Evolutionary conservation across 2,888 invertebrate genomes (phyloP).

Genomic region (Quadroppia sp.): DNA sequence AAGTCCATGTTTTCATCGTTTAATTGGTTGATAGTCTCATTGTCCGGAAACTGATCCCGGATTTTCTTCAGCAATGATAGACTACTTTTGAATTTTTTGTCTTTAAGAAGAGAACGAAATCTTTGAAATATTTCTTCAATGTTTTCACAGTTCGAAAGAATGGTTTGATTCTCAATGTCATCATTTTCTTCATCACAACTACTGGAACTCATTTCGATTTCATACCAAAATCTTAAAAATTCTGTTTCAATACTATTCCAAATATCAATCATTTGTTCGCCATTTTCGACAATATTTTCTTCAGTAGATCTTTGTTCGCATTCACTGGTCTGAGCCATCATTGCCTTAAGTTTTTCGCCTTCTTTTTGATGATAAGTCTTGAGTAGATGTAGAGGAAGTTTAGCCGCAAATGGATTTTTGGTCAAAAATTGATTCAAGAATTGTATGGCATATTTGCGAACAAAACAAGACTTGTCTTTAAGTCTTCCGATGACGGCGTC

Average conservation of each 20-base stretch:
- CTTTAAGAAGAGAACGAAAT: slow-evolving; percentile 33
- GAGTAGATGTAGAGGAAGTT: slow-evolving; percentile 59
- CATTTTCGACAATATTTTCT: background rate
- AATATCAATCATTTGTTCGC: background rate
- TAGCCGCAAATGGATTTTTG: slow-evolving; percentile 76
- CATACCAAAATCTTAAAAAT: slow-evolving; percentile 15
- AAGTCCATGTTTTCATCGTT: background rate
- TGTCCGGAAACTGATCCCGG: slow-evolving; percentile 50
- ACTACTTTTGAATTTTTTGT: slow-evolving; percentile 48
- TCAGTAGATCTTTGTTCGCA: slow-evolving; percentile 7
- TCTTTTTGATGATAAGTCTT: slow-evolving; percentile 62
- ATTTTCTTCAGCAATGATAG: slow-evolving; percentile 49
- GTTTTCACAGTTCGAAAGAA: slow-evolving; percentile 20
- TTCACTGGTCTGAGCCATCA: slow-evolving; percentile 51
- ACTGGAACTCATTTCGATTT: slow-evolving; percentile 2
- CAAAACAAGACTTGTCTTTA: slow-evolving; percentile 74
- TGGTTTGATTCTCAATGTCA: background rate
- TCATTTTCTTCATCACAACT: slow-evolving; percentile 23
- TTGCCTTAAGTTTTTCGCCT: slow-evolving; percentile 62
- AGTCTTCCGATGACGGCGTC: slow-evolving; percentile 65
- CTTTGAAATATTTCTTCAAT: background rate
- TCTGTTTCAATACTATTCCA: slow-evolving; percentile 36
- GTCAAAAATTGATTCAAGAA: slow-evolving; percentile 72
- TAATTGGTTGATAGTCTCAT: slow-evolving; percentile 41
- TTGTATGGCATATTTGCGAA: slow-evolving; percentile 77